phyloP scores from a whole-genome alignment of 2,888 invertebrate species.

The Drosophila diplacantha region DNA sequence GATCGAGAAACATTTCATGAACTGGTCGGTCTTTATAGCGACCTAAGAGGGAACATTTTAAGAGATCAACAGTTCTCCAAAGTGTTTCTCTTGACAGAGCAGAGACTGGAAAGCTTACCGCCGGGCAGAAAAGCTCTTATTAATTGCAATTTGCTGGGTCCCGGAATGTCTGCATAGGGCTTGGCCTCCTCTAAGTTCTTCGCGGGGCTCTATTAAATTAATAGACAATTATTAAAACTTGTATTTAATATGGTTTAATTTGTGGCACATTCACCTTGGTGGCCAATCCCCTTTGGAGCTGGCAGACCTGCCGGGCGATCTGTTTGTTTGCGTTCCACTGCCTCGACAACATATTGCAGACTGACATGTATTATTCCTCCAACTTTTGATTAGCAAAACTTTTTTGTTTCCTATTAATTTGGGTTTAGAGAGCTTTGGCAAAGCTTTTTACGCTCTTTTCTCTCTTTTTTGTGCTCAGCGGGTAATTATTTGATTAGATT shows the following conservation, averaged over 20 bases:
- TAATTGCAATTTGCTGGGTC: conserved; percentile 62
- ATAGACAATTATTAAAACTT: too few species aligned
- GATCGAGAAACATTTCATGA: conserved; percentile 52
- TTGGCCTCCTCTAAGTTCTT: conserved; percentile 54
- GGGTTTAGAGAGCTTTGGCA: conserved; percentile 47
- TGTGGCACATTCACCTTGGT: conserved; percentile 23
- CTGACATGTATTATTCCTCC: conserved; percentile 33
- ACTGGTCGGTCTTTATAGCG: conserved; percentile 47
- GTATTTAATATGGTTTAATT: accelerated
- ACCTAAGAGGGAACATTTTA: conserved; percentile 37
- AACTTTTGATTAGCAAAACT: conserved; percentile 17
- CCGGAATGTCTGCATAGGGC: conserved; percentile 67
- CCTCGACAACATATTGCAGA: conserved; percentile 57
- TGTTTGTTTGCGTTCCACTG: conserved; percentile 24
- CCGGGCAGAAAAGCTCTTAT: conserved; percentile 66
- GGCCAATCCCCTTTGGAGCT: conserved; percentile 23
- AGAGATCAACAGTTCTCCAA: neutral
- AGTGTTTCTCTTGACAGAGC: neutral
- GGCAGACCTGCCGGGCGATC: conserved; percentile 27
- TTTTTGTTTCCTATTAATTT: conserved; percentile 25
- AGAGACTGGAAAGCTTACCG: conserved; percentile 51
- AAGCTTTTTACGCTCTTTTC: conserved; percentile 33
- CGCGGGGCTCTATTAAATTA: conserved; percentile 19
- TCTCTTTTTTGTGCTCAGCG: conserved; percentile 14
- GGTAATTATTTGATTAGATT: conserved; percentile 26